These are phyloP conservation scores for Bombus turneri DNA, from an alignment of 1,140 invertebrate genomes.

Conservation along the genomic window DNA sequence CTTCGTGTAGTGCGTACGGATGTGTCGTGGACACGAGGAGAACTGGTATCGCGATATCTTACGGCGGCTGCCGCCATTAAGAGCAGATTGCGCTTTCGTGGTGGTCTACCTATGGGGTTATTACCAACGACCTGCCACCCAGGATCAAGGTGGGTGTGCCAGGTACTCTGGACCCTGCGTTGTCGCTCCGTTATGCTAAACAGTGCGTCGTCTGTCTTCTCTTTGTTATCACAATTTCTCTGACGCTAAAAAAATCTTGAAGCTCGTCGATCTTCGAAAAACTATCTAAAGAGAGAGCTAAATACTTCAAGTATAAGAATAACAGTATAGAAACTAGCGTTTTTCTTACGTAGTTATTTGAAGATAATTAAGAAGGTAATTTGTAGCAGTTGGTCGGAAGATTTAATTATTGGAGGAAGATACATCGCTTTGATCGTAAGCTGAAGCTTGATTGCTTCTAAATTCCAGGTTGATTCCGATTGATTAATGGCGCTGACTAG, in stretches of 20 bases:
- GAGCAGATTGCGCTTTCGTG: constrained; percentile 72
- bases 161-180: constrained; percentile 39
- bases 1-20: constrained; percentile 37
- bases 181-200: constrained; percentile 67
- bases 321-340: too few species aligned
- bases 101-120: constrained; percentile 73
- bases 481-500: not conserved
- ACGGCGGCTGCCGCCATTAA: constrained; percentile 72
- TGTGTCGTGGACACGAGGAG: constrained; percentile 35
- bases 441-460: not conserved
- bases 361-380: not conserved
- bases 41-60: constrained; percentile 72
- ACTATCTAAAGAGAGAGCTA: not conserved
- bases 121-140: constrained; percentile 74
- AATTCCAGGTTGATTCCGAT: not conserved
- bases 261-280: not conserved
- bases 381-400: not conserved
- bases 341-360: not conserved
- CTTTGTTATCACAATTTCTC: constrained; percentile 3
- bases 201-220: constrained; percentile 18
- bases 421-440: too few species aligned
- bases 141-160: constrained; percentile 72
- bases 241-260: not conserved
- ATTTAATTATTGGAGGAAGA: not conserved
- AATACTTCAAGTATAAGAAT: not conserved